Conservation (phyloP, 2,888 invertebrate genomes). For the Cataglyphis cursor region DNA sequence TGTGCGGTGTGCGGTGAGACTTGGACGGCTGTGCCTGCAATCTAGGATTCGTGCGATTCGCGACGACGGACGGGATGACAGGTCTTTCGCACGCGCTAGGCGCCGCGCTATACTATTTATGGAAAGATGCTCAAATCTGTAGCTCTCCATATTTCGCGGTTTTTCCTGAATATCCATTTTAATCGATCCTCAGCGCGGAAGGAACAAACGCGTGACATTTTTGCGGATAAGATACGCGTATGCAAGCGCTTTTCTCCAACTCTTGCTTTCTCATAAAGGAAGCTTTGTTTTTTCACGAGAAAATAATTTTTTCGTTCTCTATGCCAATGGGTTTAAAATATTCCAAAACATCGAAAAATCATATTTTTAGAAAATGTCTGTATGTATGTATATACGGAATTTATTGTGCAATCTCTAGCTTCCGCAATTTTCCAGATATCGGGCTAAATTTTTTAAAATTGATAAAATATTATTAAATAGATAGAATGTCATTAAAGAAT, state of each 20-base stretch:
- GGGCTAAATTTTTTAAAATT: too few relatives aligned
- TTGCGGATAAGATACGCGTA: not conserved
- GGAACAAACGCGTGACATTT: not conserved
- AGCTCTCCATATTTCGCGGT: not conserved
- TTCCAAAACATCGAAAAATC: too few relatives aligned
- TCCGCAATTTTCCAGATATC: too few relatives aligned
- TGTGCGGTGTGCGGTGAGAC: not conserved
- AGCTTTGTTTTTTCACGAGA: too few relatives aligned
- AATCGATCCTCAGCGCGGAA: not conserved
- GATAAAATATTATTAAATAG: too few relatives aligned
- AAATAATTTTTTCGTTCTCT: too few relatives aligned
- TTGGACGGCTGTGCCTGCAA: constrained; percentile 18
- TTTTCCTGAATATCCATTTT: constrained; percentile 15
- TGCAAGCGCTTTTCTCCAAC: not conserved
- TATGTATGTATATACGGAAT: too few relatives aligned
- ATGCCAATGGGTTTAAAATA: too few relatives aligned
- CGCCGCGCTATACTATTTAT: constrained; percentile 15
- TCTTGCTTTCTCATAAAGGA: not conserved
- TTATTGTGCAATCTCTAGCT: too few relatives aligned
- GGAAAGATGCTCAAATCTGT: constrained; percentile 2
- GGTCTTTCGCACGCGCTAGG: constrained; percentile 5
- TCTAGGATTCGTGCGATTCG: constrained; percentile 1
- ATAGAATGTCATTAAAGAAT: too few relatives aligned
- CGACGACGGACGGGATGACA: constrained; percentile 1
- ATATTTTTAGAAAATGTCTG: too few relatives aligned